These are phyloP conservation scores for Antennarius striatus DNA, from an alignment of 2,113 vertebrate genomes.

Conservation along the genomic window DNA sequence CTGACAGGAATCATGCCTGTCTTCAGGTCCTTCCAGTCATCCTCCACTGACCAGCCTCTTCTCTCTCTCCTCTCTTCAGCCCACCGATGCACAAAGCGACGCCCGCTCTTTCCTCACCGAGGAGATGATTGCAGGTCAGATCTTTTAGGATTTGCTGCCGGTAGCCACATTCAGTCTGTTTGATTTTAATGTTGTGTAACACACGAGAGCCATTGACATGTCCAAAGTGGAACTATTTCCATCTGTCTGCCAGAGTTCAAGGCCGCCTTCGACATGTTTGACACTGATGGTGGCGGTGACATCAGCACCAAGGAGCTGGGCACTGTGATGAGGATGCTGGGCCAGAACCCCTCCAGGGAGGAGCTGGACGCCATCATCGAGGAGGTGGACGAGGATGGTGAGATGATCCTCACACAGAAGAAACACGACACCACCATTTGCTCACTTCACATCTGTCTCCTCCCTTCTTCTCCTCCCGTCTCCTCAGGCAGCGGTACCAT, in stretches of 20 bases:
- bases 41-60: background rate
- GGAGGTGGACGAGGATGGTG: constrained; percentile 97
- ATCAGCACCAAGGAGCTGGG: constrained; percentile 99
- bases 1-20: background rate
- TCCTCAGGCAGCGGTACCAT: constrained; percentile 94
- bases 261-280: constrained; percentile 98
- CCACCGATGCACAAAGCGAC: constrained; percentile 82
- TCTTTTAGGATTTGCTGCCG: no score
- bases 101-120: constrained; percentile 84
- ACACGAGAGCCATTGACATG: background rate
- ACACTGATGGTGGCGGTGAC: constrained; percentile 95
- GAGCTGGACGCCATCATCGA: constrained; percentile 98
- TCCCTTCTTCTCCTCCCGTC: background rate
- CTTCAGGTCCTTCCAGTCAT: background rate
- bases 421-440: background rate
- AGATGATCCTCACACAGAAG: constrained; percentile 50
- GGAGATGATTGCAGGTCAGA: constrained; percentile 82
- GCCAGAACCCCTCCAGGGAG: constrained; percentile 95
- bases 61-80: constrained; percentile 51
- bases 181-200: no score
- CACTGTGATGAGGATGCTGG: constrained; percentile 96
- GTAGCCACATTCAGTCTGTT: no score
- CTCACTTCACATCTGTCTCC: no score
- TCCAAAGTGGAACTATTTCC: background rate
- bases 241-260: constrained; percentile 88